phyloP scores from a whole-genome alignment of 1,140 invertebrate species.

The Ruditapes philippinarum region DNA sequence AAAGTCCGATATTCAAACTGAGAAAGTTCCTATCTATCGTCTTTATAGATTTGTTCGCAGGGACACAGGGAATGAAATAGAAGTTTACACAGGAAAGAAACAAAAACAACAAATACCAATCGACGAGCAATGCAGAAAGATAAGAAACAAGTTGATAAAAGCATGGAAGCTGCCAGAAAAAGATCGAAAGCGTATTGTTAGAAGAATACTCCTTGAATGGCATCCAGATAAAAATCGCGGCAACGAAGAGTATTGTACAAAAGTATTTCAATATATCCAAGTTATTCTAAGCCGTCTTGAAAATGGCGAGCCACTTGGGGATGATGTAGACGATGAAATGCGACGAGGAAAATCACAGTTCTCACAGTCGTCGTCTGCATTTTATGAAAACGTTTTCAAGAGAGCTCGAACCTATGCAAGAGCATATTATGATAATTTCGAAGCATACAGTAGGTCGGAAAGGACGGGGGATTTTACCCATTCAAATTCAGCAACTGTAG shows the following conservation, averaged over 20 bases:
- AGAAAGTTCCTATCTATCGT: constrained; percentile 68
- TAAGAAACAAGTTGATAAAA: constrained; percentile 47
- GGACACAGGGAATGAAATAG: background rate
- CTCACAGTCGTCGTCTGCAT: background rate
- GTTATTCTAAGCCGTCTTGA: constrained; percentile 66
- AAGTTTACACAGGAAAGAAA: background rate
- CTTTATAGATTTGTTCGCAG: constrained; percentile 76
- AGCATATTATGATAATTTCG: constrained; percentile 20
- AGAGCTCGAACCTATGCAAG: background rate
- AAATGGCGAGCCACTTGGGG: constrained; percentile 2
- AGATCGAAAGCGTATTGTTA: constrained; percentile 77
- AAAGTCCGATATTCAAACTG: background rate
- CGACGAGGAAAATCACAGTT: background rate
- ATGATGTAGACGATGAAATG: background rate
- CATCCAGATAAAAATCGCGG: constrained; percentile 85
- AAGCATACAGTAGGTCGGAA: background rate
- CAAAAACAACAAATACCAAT: constrained; percentile 1
- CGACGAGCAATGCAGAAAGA: constrained; percentile 36
- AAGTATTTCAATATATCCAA: constrained; percentile 77
- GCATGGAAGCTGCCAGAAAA: constrained; percentile 73
- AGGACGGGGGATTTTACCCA: constrained; percentile 14
- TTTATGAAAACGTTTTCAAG: background rate
- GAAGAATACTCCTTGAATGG: constrained; percentile 81
- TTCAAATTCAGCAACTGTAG: background rate
- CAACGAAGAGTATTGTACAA: constrained; percentile 74